Base-by-base conservation (phyloP, 23 tunicate species). In the Ciona savignyi region DNA sequence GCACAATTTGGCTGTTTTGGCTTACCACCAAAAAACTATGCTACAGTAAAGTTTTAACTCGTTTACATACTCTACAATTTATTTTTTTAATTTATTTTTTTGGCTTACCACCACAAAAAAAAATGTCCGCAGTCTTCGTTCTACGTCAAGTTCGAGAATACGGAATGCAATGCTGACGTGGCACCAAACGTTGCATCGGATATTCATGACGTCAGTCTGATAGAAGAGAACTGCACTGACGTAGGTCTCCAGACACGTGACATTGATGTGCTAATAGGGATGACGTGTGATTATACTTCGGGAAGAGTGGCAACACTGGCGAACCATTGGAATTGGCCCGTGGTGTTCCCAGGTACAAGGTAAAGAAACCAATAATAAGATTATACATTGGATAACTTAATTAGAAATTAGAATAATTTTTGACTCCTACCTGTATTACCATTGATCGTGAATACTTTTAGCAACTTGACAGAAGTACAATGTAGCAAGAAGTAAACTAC, bases 251-350 rank as follows among this genome's bases (percentile, higher is more conserved):
- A 64, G 22, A 25, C 84, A 24, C 0, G n/a, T 27, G 83, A 73
- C 24, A 34, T 71, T 35, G 35, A 79, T 32, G 76, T 90, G 32
- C 48, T 85, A 23, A 11, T 91, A 1, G 97, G 97, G 24, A 71
- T 66, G 74, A 64, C 84, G 21, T 91, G 97, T 72, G 97, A 91
- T 48, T 91, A 74, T 33, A 74, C 77, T 0, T 33, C 91, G 0
- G 85, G 86, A 19, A 56, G 87, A 34, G 91, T 91, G 3, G 74
- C 78, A 20, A 25, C 75, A 0, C 34, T 85, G 1, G 83, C 91
- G 2, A 76, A 56, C 35, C 83, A 85, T 64, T 91, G 97, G 97
- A 51, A 72, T n/a, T 91, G 91, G 91, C 83, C 86, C 4, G 63
- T 75, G 0, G 31, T 91, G 27, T 72, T 63, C 27, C 82, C 97